Percentiles rank a stretch among this genome's conserved stretches.
phyloP scores from a whole-genome alignment of 2,888 invertebrate species.

The Chesias legatella region DNA sequence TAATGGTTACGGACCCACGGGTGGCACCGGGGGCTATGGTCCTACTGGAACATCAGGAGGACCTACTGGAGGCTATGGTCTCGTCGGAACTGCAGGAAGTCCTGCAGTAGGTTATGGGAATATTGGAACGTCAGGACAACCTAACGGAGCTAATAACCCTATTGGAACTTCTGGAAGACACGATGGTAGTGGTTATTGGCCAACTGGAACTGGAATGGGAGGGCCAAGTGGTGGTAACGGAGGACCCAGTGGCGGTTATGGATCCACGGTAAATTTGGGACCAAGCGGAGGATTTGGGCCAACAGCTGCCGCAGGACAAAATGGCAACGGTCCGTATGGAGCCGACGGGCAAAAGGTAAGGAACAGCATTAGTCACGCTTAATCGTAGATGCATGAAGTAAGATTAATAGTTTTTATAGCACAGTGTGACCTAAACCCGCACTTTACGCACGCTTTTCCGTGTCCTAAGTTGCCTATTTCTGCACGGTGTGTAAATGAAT shows the following conservation, averaged over 20 bases:
- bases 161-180: constrained; percentile 1
- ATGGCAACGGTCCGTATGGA: constrained; percentile 14
- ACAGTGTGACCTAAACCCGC: too few relatives aligned
- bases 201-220: not conserved
- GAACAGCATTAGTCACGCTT: not conserved
- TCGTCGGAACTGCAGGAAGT: constrained; percentile 4
- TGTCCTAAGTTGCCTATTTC: too few relatives aligned
- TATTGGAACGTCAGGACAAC: not conserved
- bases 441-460: too few relatives aligned
- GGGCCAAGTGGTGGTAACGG: constrained; percentile 1
- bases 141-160: not conserved
- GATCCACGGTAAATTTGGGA: not conserved
- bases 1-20: not conserved
- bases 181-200: constrained; percentile 1
- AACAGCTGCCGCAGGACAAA: not conserved
- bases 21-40: constrained; percentile 1
- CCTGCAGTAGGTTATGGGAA: constrained; percentile 6
- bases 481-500: too few relatives aligned
- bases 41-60: not conserved
- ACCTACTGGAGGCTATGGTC: not conserved
- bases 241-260: constrained; percentile 2
- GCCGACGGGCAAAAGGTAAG: constrained; percentile 38
- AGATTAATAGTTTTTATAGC: too few relatives aligned
- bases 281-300: constrained; percentile 13
- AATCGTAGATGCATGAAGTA: too few relatives aligned